These are phyloP conservation scores for Candidula unifasciata DNA, from an alignment of 2,888 invertebrate genomes.

Conservation along the genomic window DNA sequence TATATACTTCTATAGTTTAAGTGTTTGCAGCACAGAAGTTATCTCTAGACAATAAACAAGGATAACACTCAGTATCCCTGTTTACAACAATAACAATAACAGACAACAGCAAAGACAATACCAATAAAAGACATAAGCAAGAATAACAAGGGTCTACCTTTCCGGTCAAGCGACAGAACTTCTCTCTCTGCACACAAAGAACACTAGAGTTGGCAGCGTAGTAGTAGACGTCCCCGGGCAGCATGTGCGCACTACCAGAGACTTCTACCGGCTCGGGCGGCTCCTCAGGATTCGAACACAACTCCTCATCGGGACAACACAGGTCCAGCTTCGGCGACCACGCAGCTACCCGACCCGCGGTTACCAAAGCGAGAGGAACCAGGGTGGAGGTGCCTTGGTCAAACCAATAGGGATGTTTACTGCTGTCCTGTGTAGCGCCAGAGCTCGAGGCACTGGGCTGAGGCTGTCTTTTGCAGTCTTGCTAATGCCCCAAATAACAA, in stretches of 20 bases:
- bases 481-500: too few relatives aligned
- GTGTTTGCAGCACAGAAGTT: too few relatives aligned
- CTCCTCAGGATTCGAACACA: slow-evolving; percentile 19
- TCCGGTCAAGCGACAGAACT: neutral
- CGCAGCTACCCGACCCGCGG: slow-evolving; percentile 38
- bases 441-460: too few relatives aligned
- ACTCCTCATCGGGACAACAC: slow-evolving; percentile 34
- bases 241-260: slow-evolving; percentile 59
- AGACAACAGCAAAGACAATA: neutral
- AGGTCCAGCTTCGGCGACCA: slow-evolving; percentile 41
- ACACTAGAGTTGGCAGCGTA: slow-evolving; percentile 75
- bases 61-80: too few relatives aligned
- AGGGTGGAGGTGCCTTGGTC: neutral
- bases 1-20: too few relatives aligned
- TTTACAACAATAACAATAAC: too few relatives aligned
- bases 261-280: slow-evolving; percentile 53
- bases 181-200: slow-evolving; percentile 69
- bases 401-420: too few relatives aligned
- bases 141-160: slow-evolving; percentile 22
- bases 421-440: too few relatives aligned
- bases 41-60: too few relatives aligned
- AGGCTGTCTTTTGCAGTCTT: too few relatives aligned
- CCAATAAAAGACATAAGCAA: too few relatives aligned
- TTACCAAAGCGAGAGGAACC: neutral
- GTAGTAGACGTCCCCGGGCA: slow-evolving; percentile 75